phyloP scores from a whole-genome alignment of 2,113 vertebrate genomes.

The Turdus rufiventris region DNA sequence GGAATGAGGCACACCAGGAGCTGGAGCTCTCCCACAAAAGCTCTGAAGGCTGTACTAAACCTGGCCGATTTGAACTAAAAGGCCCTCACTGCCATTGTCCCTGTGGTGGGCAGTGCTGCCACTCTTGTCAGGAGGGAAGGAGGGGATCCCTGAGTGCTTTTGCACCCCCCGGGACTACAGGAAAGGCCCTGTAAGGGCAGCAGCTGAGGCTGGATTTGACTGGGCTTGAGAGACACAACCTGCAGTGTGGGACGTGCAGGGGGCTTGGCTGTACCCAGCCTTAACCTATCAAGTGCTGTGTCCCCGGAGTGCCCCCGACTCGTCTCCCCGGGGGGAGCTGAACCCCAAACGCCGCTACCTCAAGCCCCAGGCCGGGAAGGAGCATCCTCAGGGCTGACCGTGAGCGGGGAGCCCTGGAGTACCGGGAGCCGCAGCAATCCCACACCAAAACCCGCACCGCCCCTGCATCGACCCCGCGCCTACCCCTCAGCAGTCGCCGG shows the following conservation, averaged over 20 bases:
- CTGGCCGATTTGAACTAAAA: neutral
- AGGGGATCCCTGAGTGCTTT: neutral
- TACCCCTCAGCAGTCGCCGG: neutral
- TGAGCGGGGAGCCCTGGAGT: neutral
- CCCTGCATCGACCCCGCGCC: neutral
- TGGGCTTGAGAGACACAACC: accelerated
- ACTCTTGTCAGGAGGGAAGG: neutral
- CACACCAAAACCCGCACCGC: neutral
- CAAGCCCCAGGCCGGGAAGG: neutral
- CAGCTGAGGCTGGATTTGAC: accelerated
- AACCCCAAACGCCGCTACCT: neutral
- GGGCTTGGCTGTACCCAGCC: neutral
- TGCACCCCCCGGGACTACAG: neutral
- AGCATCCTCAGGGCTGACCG: neutral
- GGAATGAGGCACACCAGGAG: neutral
- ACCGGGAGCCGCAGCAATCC: neutral
- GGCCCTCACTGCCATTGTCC: accelerated
- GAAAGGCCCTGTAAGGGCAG: neutral
- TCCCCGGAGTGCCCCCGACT: neutral
- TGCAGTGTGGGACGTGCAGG: no score
- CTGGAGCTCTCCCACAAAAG: neutral
- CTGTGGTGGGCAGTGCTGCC: neutral
- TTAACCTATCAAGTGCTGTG: neutral
- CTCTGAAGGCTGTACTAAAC: no score
- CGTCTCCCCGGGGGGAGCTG: neutral